These are phyloP conservation scores for Balaeniceps rex DNA, from an alignment of 2,113 vertebrate species.

Conservation along the genomic window DNA sequence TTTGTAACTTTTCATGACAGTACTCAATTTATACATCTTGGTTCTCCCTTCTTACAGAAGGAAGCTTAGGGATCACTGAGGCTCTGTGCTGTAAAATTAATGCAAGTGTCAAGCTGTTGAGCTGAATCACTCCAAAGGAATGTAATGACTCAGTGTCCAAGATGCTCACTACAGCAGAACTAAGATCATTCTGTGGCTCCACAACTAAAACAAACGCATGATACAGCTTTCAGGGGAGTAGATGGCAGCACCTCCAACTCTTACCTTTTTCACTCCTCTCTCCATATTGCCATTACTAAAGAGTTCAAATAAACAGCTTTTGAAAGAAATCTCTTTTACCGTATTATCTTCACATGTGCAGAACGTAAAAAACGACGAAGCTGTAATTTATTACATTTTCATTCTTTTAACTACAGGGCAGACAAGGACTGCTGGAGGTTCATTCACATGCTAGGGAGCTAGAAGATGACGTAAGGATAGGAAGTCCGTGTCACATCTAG, in stretches of 20 bases:
- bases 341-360: background rate
- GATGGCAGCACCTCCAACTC: background rate
- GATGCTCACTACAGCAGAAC: conserved; percentile 37
- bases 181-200: conserved; percentile 16
- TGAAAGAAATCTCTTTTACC: background rate
- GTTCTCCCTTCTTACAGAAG: background rate
- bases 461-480: background rate
- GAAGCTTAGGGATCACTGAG: conserved; percentile 14
- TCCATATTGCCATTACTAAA: background rate
- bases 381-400: background rate
- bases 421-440: background rate
- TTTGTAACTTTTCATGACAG: background rate
- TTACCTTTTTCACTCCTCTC: background rate
- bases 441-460: background rate
- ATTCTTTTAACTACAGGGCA: conserved; percentile 18
- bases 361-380: background rate
- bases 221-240: background rate
- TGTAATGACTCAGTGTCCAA: conserved; percentile 52
- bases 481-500: background rate
- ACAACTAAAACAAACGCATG: background rate
- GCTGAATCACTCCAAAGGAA: conserved; percentile 64
- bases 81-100: conserved; percentile 40
- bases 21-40: background rate
- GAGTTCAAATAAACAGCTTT: background rate
- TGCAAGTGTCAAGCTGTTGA: conserved; percentile 61